Base-by-base conservation (phyloP, 2,113 vertebrate genomes). In the Eleginops maclovinus region DNA sequence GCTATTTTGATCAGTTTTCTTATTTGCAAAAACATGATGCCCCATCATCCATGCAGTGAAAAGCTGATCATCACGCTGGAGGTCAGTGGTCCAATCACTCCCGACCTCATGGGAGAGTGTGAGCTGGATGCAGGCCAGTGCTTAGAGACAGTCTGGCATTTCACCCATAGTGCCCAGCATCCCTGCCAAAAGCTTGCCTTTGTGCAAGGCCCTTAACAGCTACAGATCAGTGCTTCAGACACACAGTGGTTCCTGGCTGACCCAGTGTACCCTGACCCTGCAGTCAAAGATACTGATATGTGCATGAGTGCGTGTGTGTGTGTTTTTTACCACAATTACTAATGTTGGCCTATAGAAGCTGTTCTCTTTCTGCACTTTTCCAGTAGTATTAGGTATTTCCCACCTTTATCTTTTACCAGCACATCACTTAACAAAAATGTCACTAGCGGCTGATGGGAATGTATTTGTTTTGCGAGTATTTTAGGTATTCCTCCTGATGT, bases 61-160 rank as follows among this genome's bases (percentile, higher is more conserved):
- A 77, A 62, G 79, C 62, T 56, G 64, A 85, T 58, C 71, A 71
- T 77, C 64, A 9, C 69, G 71, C 55, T 72, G 59, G 82, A 72
- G 85, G 85, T 90, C 80, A 79, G 62, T 53, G 85, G 60, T 84
- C 80, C 76, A 79, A 68, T 85, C 83, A 87, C 75, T 85, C 88
- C 77, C 31, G 7, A 68, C 83, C 87, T 82, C 79, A 79, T 46
- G 74, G 75, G 72, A 86, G 78, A 71, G 22, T 62, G 56, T 21
- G 50, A 44, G 72, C 46, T 91, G 87, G 91, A 85, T 3, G 47
- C 41, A 59, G 58, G 80, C 89, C 89, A 91, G 83, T 4, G 53
- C 81, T 81, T 14, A 8, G 81, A 85, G 81, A 81, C 79, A 62
- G 73, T 68, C 78, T 86, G 84, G 82, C 87, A 79, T 86, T 86